A percentile compares a stretch with the other conserved stretches of the same genome.
These are phyloP conservation scores for Gymnothorax javanicus DNA, from an alignment of 2,797 vertebrate species.

Conservation along the genomic window DNA sequence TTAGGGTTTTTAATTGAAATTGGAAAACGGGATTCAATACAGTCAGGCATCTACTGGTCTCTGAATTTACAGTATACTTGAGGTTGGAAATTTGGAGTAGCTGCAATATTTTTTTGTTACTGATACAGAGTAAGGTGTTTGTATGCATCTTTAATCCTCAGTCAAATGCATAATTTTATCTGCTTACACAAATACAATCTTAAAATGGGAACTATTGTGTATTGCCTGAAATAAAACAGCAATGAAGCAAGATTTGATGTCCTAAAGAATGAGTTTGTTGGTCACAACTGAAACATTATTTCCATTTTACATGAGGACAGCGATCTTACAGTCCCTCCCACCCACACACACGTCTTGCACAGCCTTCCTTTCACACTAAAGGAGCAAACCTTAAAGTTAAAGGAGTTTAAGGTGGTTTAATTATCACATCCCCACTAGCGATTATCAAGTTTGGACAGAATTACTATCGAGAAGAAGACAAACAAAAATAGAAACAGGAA, in stretches of 20 bases:
- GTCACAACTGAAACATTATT: no score
- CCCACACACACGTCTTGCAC: neutral
- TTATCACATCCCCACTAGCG: constrained; percentile 51
- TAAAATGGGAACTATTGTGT: neutral
- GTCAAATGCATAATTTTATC: neutral
- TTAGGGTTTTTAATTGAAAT: neutral
- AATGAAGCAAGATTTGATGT: neutral
- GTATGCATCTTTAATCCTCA: neutral
- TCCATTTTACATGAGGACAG: neutral
- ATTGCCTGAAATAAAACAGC: neutral
- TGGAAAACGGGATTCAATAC: neutral
- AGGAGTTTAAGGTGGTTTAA: neutral
- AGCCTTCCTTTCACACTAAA: neutral
- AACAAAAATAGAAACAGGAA: constrained; percentile 47
- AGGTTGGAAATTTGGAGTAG: neutral
- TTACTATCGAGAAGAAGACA: neutral
- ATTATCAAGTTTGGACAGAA: constrained; percentile 27
- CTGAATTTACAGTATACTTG: no score
- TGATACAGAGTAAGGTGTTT: neutral
- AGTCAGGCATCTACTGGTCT: no score
- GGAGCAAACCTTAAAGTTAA: neutral
- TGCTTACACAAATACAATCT: neutral
- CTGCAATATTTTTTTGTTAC: neutral
- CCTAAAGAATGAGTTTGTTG: no score
- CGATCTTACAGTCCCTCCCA: neutral